Evolutionary conservation across 2,888 invertebrate species (phyloP).

Genomic region (Cordilura impudica): DNA sequence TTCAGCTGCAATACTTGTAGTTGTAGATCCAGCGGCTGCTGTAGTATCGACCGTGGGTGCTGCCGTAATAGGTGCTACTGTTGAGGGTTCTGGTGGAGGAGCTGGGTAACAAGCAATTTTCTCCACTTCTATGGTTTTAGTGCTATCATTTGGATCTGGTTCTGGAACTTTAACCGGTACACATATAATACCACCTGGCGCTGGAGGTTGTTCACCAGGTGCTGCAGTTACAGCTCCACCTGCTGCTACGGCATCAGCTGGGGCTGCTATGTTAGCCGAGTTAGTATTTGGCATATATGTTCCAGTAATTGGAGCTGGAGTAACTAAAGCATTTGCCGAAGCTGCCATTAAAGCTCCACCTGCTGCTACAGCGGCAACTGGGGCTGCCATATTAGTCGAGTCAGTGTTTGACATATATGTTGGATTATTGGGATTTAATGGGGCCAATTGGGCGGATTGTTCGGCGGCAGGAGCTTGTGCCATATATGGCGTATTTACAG

Average conservation of each 20-base stretch:
- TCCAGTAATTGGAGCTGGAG: constrained; percentile 26
- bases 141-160: constrained; percentile 74
- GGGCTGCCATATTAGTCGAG: constrained; percentile 12
- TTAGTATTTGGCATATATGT: too few species aligned
- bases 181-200: constrained; percentile 72
- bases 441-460: constrained; percentile 24
- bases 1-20: constrained; percentile 42
- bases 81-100: constrained; percentile 68
- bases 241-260: constrained; percentile 10
- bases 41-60: constrained; percentile 12
- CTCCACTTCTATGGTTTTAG: constrained; percentile 74
- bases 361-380: constrained; percentile 10
- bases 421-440: constrained; percentile 37
- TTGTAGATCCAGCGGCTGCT: constrained; percentile 15
- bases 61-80: constrained; percentile 11
- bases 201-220: constrained; percentile 55
- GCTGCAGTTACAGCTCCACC: constrained; percentile 49
- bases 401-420: background rate
- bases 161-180: constrained; percentile 74
- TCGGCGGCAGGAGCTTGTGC: background rate
- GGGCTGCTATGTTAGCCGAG: background rate
- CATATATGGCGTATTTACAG: too few species aligned
- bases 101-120: constrained; percentile 75
- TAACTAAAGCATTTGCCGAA: constrained; percentile 28
- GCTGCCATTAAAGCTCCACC: constrained; percentile 39